phyloP scores from a whole-genome alignment of 2,888 invertebrate genomes.

The Agonopterix subpropinquella region DNA sequence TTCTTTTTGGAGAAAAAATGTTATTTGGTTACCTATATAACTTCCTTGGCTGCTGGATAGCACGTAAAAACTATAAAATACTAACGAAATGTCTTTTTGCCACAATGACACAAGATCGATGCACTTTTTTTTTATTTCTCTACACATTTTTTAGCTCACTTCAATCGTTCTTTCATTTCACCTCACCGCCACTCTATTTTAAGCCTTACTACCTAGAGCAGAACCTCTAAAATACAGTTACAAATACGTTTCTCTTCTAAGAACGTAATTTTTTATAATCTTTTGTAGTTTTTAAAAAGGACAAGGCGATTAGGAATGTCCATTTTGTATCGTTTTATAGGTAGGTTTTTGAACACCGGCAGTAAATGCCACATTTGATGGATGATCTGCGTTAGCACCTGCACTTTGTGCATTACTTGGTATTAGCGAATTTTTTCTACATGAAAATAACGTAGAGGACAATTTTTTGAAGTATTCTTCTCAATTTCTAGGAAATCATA shows the following conservation, averaged over 20 bases:
- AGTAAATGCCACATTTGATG: slow-evolving; percentile 65
- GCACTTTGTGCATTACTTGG: slow-evolving; percentile 15
- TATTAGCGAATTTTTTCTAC: too few species aligned
- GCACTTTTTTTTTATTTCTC: slow-evolving; percentile 33
- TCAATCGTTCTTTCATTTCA: too few species aligned
- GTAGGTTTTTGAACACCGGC: slow-evolving; percentile 24
- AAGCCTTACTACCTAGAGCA: too few species aligned
- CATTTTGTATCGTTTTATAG: slow-evolving; percentile 55
- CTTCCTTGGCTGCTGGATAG: background rate
- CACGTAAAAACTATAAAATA: slow-evolving; percentile 10
- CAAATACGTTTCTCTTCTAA: background rate
- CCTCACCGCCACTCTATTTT: too few species aligned
- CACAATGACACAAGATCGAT: slow-evolving; percentile 55
- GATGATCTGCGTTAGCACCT: slow-evolving; percentile 53
- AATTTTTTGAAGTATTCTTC: too few species aligned
- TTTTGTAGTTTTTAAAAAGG: slow-evolving; percentile 59
- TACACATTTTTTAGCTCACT: too few species aligned
- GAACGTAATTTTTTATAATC: slow-evolving; percentile 13
- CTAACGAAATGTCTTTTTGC: slow-evolving; percentile 10
- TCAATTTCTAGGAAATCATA: too few species aligned
- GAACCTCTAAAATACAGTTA: too few species aligned
- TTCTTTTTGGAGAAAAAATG: too few species aligned
- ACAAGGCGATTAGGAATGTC: slow-evolving; percentile 67
- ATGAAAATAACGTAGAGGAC: too few species aligned
- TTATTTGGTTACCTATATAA: too few species aligned